phyloP scores from a whole-genome alignment of 2,888 invertebrate genomes.

The Unio pictorum region DNA sequence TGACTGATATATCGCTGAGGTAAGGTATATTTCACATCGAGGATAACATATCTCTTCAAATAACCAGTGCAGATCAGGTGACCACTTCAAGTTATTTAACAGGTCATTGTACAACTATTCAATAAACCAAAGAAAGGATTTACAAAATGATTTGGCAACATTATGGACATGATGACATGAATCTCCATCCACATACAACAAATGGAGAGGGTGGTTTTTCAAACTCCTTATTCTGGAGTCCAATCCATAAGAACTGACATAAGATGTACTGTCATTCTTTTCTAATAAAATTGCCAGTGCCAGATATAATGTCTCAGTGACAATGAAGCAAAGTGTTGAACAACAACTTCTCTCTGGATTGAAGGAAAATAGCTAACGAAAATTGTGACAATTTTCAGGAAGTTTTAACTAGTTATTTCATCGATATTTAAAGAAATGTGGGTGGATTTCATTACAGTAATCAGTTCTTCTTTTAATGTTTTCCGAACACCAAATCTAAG shows the following conservation, averaged over 20 bases:
- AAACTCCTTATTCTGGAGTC: conserved; percentile 30
- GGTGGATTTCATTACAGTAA: conserved; percentile 2
- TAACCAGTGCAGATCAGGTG: conserved; percentile 24
- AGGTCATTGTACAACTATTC: conserved; percentile 36
- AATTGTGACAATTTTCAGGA: conserved; percentile 21
- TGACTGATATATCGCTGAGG: conserved; percentile 32
- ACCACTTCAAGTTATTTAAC: conserved; percentile 42
- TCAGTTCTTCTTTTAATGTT: conserved; percentile 4
- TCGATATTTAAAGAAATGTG: conserved; percentile 23
- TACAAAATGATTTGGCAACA: conserved; percentile 41
- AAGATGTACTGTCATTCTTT: conserved; percentile 26
- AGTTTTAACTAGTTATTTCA: conserved; percentile 20
- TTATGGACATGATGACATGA: conserved; percentile 46
- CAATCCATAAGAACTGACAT: conserved; percentile 40
- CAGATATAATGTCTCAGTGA: conserved; percentile 11
- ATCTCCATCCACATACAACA: conserved; percentile 50
- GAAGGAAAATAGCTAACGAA: conserved; percentile 20
- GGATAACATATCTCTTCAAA: conserved; percentile 26
- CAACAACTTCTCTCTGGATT: conserved; percentile 11
- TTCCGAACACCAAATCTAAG: conserved; percentile 12
- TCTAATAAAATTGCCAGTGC: conserved; percentile 19
- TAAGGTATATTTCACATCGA: conserved; percentile 25
- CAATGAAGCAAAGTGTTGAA: conserved; percentile 27
- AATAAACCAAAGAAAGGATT: conserved; percentile 25
- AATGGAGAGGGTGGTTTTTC: conserved; percentile 27